These are phyloP conservation scores for Ophiothrix spiculata DNA, from an alignment of 35 echinoderm and acorn worm genomes.

Conservation along the genomic window DNA sequence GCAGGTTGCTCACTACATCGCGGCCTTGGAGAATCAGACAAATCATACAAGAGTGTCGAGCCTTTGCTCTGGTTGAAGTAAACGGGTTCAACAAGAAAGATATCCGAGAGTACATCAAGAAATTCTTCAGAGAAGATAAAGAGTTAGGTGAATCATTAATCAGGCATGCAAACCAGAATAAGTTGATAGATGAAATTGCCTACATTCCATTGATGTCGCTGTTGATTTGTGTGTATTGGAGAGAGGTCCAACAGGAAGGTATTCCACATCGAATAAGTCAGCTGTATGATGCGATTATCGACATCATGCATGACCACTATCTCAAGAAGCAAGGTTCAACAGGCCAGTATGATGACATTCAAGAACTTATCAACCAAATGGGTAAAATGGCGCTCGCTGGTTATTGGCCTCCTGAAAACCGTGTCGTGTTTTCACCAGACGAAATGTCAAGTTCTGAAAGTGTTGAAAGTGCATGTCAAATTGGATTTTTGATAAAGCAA, in stretches of 20 bases:
- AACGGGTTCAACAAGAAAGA: neutral
- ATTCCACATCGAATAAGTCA: neutral
- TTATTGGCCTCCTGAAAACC: neutral
- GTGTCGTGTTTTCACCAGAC: neutral
- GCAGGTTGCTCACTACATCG: neutral
- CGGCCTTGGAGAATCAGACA: neutral
- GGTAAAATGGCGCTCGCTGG: neutral
- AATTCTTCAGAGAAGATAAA: neutral
- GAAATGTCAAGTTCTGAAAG: neutral
- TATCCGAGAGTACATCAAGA: neutral
- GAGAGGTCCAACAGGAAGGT: neutral
- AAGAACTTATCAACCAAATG: neutral
- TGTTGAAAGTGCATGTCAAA: neutral
- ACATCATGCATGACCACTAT: neutral
- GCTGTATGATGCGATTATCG: neutral
- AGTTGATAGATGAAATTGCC: neutral
- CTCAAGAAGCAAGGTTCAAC: neutral
- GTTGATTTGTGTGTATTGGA: neutral
- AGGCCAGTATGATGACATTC: neutral
- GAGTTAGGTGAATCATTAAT: neutral
- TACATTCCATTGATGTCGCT: neutral
- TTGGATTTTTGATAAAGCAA: neutral
- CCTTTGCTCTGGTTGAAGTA: neutral
- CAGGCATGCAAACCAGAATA: neutral
- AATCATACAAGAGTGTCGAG: neutral